A percentile compares a stretch with the other conserved stretches of the same genome.
Evolutionary conservation across 2,888 invertebrate species (phyloP).

Genomic region (Brachyptera risi): DNA sequence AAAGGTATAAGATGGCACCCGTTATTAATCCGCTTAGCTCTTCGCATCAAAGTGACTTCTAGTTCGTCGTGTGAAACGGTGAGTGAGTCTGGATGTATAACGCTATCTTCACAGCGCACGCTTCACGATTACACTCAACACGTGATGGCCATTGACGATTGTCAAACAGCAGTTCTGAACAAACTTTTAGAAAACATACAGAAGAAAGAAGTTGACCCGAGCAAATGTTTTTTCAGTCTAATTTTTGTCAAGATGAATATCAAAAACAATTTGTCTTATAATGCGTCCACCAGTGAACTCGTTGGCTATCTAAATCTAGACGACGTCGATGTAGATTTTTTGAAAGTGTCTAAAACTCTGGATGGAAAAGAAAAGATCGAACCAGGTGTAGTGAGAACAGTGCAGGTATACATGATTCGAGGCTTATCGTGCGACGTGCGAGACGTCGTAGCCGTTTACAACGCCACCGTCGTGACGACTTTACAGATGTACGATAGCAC

Average conservation of each 20-base stretch:
- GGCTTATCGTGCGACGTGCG: not conserved
- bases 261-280: not conserved
- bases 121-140: slow-evolving; percentile 5
- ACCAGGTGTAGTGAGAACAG: not conserved
- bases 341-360: not conserved
- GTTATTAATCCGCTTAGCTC: not conserved
- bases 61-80: not conserved
- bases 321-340: not conserved
- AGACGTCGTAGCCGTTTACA: slow-evolving; percentile 1
- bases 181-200: not conserved
- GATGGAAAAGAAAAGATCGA: not conserved
- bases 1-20: slow-evolving; percentile 16
- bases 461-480: not conserved
- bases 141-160: not conserved
- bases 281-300: not conserved
- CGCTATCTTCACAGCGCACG: slow-evolving; percentile 5
- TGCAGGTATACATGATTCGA: not conserved
- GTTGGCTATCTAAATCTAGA: slow-evolving; percentile 4
- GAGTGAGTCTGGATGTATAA: not conserved
- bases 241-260: slow-evolving; percentile 2
- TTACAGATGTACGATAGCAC: not conserved
- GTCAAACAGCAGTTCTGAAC: not conserved
- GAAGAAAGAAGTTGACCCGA: not conserved
- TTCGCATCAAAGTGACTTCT: not conserved
- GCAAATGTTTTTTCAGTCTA: not conserved